A percentile compares a stretch with the other conserved stretches of the same genome.
Evolutionary conservation across 2,797 vertebrate species (phyloP).

Genomic region (Dendrocincla fuliginosa): DNA sequence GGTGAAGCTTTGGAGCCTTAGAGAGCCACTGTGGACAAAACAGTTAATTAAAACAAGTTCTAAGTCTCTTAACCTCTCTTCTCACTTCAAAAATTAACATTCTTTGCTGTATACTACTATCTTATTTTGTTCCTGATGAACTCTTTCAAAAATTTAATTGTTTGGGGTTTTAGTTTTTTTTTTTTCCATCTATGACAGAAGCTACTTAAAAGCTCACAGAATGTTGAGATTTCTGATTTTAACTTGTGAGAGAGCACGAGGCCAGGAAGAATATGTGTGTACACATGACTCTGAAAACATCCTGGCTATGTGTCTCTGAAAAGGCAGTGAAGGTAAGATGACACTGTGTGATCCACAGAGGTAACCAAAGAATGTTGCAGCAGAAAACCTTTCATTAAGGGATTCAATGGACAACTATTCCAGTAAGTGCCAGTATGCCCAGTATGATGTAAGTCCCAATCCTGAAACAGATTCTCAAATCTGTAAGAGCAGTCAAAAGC

Average conservation of each 20-base stretch:
- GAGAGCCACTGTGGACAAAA: not conserved
- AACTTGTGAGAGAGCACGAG: not conserved
- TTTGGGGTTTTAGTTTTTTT: not conserved
- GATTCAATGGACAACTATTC: not conserved
- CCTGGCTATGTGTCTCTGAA: not conserved
- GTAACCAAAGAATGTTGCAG: not conserved
- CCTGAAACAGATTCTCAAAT: not conserved
- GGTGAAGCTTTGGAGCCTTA: not conserved
- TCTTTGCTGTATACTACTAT: not conserved
- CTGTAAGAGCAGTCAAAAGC: not conserved
- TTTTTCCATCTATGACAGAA: not conserved
- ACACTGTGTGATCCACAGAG: not conserved
- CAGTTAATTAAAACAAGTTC: not conserved
- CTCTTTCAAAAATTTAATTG: not conserved
- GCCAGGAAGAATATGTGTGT: not conserved
- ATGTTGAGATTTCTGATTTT: not conserved
- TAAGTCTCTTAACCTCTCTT: not conserved
- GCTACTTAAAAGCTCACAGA: not conserved
- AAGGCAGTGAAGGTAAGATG: not conserved
- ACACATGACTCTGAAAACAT: not conserved
- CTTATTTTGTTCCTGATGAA: not conserved
- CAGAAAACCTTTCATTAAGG: not conserved
- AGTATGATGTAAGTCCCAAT: not conserved
- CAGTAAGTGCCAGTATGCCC: rapidly evolving
- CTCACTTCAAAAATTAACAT: not conserved